These are phyloP conservation scores for Hipparchia sbordonii DNA, from an alignment of 2,888 invertebrate genomes.

Conservation along the genomic window DNA sequence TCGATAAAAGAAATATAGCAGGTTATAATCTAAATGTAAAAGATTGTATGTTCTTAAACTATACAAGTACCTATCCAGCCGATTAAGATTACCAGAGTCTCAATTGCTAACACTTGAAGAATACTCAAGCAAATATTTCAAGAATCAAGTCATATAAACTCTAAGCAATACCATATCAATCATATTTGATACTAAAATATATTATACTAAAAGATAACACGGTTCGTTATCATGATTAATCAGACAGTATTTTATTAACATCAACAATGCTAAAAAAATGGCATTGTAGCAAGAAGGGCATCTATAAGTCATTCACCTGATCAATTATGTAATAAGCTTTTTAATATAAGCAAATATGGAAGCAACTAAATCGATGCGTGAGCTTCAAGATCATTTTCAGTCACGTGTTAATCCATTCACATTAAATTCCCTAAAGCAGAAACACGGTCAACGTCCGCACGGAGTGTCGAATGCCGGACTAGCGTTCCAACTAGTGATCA, in stretches of 20 bases:
- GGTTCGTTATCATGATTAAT: slow-evolving; percentile 19
- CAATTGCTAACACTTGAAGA: slow-evolving; percentile 15
- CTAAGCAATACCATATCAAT: background rate
- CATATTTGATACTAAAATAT: background rate
- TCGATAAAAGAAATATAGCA: background rate
- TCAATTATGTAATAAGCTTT: background rate
- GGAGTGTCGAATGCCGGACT: slow-evolving; percentile 64
- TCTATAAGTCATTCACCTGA: background rate
- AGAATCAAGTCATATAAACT: background rate
- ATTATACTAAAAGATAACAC: slow-evolving; percentile 7
- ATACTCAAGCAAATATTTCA: slow-evolving; percentile 3
- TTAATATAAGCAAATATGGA: slow-evolving; percentile 1
- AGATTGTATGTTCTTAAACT: slow-evolving; percentile 4
- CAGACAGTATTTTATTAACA: slow-evolving; percentile 5
- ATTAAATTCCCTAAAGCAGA: slow-evolving; percentile 63
- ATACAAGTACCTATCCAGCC: background rate
- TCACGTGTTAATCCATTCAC: slow-evolving; percentile 47
- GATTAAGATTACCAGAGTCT: background rate
- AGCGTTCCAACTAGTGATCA: slow-evolving; percentile 72
- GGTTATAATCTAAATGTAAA: background rate
- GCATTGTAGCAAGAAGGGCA: background rate
- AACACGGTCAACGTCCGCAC: slow-evolving; percentile 74
- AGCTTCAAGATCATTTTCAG: slow-evolving; percentile 25
- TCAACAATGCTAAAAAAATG: background rate
- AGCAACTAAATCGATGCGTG: slow-evolving; percentile 19